Conservation (phyloP, 1,140 invertebrate genomes). For the Neuroterus valhalla region DNA sequence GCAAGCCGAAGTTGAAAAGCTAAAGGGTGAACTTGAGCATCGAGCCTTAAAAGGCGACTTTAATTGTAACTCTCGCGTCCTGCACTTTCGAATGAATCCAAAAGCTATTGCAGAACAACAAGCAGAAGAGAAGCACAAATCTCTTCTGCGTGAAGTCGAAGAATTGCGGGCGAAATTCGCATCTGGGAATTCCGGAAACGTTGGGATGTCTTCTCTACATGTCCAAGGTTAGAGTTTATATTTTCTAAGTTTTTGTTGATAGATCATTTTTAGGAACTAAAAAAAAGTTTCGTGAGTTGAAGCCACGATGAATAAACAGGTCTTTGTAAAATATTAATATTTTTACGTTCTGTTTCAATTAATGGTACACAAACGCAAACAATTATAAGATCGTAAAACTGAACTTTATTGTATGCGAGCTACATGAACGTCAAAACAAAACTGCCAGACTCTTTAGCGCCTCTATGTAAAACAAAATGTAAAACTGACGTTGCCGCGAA, state of each 20-base stretch:
- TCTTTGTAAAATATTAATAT: no score
- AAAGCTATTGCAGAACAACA: slow-evolving; percentile 80
- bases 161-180: slow-evolving; percentile 74
- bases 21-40: slow-evolving; percentile 81
- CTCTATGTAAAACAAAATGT: no score
- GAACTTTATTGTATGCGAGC: no score
- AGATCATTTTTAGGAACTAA: slow-evolving; percentile 40
- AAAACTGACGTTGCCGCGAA: no score
- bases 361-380: no score
- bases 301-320: no score
- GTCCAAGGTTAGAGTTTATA: slow-evolving; percentile 57
- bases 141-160: slow-evolving; percentile 83
- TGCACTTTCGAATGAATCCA: slow-evolving; percentile 85
- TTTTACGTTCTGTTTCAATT: no score
- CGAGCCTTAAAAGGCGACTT: slow-evolving; percentile 78
- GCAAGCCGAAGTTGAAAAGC: slow-evolving; percentile 78
- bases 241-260: slow-evolving; percentile 34
- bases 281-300: no score
- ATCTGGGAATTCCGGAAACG: slow-evolving; percentile 56
- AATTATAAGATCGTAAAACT: no score
- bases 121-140: slow-evolving; percentile 80
- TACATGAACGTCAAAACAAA: no score
- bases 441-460: no score
- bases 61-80: slow-evolving; percentile 75
- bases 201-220: slow-evolving; percentile 56